Conservation (phyloP, 1,140 invertebrate genomes). For the Cydia splendana region DNA sequence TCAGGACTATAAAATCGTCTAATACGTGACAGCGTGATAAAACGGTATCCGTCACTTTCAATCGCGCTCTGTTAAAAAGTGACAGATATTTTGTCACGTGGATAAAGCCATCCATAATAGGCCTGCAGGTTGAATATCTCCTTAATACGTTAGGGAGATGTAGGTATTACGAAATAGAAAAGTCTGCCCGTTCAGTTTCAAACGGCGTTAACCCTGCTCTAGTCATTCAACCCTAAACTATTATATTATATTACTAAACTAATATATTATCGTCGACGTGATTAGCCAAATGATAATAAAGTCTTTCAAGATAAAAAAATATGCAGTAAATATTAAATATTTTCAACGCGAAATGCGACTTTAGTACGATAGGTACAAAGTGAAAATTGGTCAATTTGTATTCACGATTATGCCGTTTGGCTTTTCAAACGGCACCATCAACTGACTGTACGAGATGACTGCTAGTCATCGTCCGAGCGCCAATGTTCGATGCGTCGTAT, state of each 20-base stretch:
- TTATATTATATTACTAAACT: not conserved
- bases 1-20: no score
- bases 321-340: not conserved
- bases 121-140: no score
- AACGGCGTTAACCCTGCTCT: constrained; percentile 5
- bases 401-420: not conserved
- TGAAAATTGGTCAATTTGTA: not conserved
- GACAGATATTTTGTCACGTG: no score
- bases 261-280: not conserved
- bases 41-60: no score
- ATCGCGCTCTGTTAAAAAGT: no score
- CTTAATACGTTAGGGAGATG: no score
- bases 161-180: not conserved
- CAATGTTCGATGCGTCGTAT: not conserved
- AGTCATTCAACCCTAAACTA: constrained; percentile 10
- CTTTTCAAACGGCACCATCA: not conserved
- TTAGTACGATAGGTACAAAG: not conserved
- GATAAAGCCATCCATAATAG: no score
- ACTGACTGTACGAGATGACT: not conserved
- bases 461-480: not conserved
- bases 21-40: no score
- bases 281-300: constrained; percentile 17
- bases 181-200: not conserved
- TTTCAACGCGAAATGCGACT: not conserved
- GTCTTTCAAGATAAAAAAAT: not conserved